phyloP scores from a whole-genome alignment of 2,113 vertebrate genomes.

The Mungos mungo region DNA sequence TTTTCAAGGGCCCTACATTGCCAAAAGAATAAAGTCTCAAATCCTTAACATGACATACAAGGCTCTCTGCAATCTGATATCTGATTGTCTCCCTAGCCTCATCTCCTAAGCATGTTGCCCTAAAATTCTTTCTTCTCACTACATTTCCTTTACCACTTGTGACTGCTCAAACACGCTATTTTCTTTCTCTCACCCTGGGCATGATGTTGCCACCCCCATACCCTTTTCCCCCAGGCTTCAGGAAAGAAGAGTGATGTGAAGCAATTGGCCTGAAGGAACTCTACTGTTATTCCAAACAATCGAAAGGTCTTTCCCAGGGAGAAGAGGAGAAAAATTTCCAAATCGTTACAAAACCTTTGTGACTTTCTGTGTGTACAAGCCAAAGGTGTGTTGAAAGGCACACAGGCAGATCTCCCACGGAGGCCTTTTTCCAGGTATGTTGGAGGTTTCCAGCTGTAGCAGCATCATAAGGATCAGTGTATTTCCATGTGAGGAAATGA shows the following conservation, averaged over 20 bases:
- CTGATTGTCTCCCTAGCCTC: neutral
- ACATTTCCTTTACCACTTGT: neutral
- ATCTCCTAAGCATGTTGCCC: neutral
- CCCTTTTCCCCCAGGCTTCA: neutral
- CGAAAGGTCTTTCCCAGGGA: neutral
- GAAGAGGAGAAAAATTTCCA: neutral
- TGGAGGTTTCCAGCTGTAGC: neutral
- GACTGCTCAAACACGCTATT: neutral
- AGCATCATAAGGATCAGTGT: neutral
- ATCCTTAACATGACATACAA: neutral
- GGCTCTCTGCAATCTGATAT: neutral
- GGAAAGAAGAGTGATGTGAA: neutral
- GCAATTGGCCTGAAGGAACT: neutral
- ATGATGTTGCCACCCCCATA: neutral
- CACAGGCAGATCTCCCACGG: neutral
- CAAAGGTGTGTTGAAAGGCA: neutral
- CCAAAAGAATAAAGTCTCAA: conserved; percentile 31
- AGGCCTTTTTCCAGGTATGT: neutral
- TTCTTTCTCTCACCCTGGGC: neutral
- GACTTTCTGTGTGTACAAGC: neutral
- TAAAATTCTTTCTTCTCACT: conserved; percentile 18
- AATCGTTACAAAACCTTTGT: neutral
- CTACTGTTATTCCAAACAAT: neutral
- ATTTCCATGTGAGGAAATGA: neutral
- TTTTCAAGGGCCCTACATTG: neutral